Percentiles rank a stretch among this genome's conserved stretches.
phyloP scores from a whole-genome alignment of 2,113 vertebrate species.

The Lepisosteus oculatus region DNA sequence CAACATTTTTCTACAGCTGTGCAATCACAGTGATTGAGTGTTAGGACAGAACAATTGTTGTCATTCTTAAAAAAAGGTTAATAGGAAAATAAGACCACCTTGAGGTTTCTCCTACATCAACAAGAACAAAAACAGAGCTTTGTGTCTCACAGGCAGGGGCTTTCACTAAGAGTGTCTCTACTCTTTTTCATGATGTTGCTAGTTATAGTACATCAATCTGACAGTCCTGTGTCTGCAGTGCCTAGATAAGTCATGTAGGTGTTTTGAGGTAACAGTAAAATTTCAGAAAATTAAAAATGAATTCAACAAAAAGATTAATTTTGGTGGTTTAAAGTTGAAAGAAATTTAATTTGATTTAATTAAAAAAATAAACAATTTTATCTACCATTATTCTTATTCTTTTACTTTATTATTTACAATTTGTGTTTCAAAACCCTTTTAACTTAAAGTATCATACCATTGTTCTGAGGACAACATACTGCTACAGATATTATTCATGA shows the following conservation, averaged over 20 bases:
- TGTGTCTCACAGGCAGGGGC: constrained; percentile 8
- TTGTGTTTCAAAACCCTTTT: too few species aligned
- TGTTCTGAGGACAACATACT: too few species aligned
- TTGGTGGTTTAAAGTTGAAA: too few species aligned
- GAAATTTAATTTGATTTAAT: too few species aligned
- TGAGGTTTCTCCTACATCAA: background rate
- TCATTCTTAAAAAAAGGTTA: background rate
- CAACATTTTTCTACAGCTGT: background rate
- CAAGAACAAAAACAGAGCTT: constrained; percentile 19
- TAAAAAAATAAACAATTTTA: too few species aligned
- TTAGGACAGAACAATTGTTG: background rate
- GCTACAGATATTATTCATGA: too few species aligned
- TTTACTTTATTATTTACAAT: too few species aligned
- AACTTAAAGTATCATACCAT: too few species aligned
- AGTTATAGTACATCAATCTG: constrained; percentile 7
- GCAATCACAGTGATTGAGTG: constrained; percentile 8
- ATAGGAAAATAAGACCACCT: background rate
- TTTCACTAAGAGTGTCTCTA: background rate
- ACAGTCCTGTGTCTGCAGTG: background rate
- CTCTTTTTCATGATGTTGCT: constrained; percentile 7
- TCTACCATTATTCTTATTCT: too few species aligned
- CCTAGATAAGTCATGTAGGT: background rate
- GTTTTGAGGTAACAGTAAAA: background rate
- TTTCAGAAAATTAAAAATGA: too few species aligned
- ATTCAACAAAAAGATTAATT: too few species aligned